Conservation (phyloP, 2,113 vertebrate species). For the Megaptera novaeangliae region DNA sequence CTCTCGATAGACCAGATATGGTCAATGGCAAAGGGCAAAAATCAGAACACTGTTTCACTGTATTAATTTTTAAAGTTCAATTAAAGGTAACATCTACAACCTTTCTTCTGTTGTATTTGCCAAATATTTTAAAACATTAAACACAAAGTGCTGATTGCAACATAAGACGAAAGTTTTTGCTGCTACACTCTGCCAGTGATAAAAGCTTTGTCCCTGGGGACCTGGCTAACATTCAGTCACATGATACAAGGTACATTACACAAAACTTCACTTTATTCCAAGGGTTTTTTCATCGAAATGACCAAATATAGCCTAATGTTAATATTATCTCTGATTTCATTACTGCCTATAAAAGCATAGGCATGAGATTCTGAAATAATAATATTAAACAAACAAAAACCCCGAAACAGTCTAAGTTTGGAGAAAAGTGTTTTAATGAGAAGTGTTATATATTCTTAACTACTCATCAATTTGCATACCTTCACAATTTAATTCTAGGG, state of each 20-base stretch:
- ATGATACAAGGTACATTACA: conserved; percentile 58
- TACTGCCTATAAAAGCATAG: conserved; percentile 64
- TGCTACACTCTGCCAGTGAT: conserved; percentile 65
- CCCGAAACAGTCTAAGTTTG: not conserved
- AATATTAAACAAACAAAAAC: conserved; percentile 47
- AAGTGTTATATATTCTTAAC: not conserved
- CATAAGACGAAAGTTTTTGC: conserved; percentile 67
- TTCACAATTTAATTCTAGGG: not conserved
- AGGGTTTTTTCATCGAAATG: conserved; percentile 77
- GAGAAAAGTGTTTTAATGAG: conserved; percentile 17
- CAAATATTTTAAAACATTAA: conserved; percentile 74
- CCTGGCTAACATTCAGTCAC: conserved; percentile 47
- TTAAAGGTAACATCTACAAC: conserved; percentile 78
- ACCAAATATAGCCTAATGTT: conserved; percentile 66
- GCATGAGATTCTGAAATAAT: conserved; percentile 48
- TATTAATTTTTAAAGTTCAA: conserved; percentile 80
- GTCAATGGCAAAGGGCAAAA: conserved; percentile 66
- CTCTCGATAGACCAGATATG: not conserved
- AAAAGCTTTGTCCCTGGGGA: conserved; percentile 62
- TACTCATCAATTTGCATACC: not conserved
- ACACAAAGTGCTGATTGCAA: conserved; percentile 73
- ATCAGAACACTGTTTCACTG: conserved; percentile 53
- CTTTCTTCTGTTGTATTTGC: conserved; percentile 75
- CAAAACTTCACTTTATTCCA: conserved; percentile 70
- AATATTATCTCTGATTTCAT: conserved; percentile 73